Evolutionary conservation across 2,113 vertebrate species (phyloP), one percentile per base, ranked within the genome.

Genomic region (Epinephelus fuscoguttatus): DNA sequence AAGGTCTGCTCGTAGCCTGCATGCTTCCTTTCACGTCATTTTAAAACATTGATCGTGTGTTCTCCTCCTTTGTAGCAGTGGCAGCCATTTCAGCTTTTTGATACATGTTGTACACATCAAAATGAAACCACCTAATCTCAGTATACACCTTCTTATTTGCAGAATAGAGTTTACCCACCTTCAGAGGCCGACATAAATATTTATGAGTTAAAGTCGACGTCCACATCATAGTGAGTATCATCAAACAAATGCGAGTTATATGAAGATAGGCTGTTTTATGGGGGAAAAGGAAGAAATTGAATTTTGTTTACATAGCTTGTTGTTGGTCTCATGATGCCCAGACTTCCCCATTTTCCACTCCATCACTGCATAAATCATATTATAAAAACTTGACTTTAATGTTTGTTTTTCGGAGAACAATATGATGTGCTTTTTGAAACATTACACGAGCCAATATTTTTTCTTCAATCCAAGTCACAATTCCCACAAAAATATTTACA

Each of bases 181-280:
- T 71, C 62, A 61, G 81, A 82, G 70, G 73, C 60, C 42, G 25
- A 66, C 78, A 88, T 91, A 71, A 84, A 91, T 89, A 90, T 86
- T 85, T 84, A 90, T 81, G 84, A 73, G 64, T 74, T 76, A 72
- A 74, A 88, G 50, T 75, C 21, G 27, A 14, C 4, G 42, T 63
- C 75, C 1, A 63, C 82, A 81, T 68, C 82, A 81, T 40, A 61
- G 55, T 4, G 17, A 40, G 64, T 33, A 88, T 85, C 77, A 86
- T 89, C 87, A 86, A 85, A 86, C 64, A 78, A 23, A 76, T 57
- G 64, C 56, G 70, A 37, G 80, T 83, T 85, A 69, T 84, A 83
- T 61, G 81, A 81, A 80, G 67, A 81, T 49, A 5, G 61, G 70
- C 57, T 77, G 67, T 75, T 84, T 88, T 78, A 76, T 77, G 23